Evolutionary conservation across 2,113 vertebrate species (phyloP), one percentile per base, ranked within the genome.

Genomic region (Crocuta crocuta): DNA sequence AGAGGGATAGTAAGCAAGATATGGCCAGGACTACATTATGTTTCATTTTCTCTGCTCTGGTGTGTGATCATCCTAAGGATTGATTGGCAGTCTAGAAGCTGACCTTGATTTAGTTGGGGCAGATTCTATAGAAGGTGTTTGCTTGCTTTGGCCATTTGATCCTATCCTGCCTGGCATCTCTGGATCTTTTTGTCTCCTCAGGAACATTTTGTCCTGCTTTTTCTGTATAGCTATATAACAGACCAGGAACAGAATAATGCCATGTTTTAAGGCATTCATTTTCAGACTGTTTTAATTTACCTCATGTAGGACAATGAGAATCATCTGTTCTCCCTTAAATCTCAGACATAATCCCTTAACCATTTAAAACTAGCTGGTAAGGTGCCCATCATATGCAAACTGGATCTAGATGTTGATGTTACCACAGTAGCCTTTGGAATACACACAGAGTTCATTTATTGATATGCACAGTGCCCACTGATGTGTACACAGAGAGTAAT

Each of bases 401-500:
- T 87, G 39, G 39, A 61, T 94, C 33, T 94, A 35, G 55, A 66
- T 90, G 31, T 94, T 95, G 84, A 86, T 89, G 53, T 89, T 93
- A 89, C 28, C 45, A 79, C 43, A 53, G 45, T 82, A 96, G 63
- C 61, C 68, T 95, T 95, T 65, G 76, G 84, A 95, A 95, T 93
- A 94, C 55, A 94, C 55, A 81, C 61, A 66, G 28, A 96, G 65
- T 94, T 96, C 84, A 94, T 92, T 97, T 93, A 93, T 80, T 96
- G 94, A 95, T 97, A 97, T 88, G 66, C 65, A 83, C 33, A 92
- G 16, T 94, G 63, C 2, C 94, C 70, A 83, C 45, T 90, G 50
- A 84, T 94, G 91, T 97, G 80, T 97, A 90, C 91, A 94, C 63
- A 95, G 48, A 95, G 48, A 96, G 43, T 95, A 89, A 91, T 73